Evolutionary conservation across 2,797 vertebrate species (phyloP), one percentile per base, ranked within the genome.

Genomic region (Argyrosomus regius): DNA sequence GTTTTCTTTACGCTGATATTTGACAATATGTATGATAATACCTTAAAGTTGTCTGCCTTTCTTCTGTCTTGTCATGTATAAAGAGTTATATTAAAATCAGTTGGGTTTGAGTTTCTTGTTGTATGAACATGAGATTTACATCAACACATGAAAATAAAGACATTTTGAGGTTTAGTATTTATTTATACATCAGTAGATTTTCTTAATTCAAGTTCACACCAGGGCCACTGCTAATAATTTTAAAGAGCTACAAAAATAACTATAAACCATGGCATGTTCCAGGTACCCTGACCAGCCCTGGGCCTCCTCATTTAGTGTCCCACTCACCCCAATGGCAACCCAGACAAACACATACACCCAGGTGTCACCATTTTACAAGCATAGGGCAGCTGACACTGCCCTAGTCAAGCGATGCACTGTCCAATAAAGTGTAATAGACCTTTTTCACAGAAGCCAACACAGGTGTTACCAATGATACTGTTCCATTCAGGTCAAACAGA

Each of bases 81-180:
- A 75, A 84, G 12, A 66, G 60, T 31, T 54, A 20, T 68, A 84
- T 80, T 79, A 86, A 90, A 79, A 75, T 50, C 1, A 1, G 1
- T 0, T 17, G 22, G 22, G 18, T 73, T 16, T 79, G 12, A 11
- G 8, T 71, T 82, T 64, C 13, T 72, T 75, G 8, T 67, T 78
- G 20, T 81, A 65, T 22, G 12, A 63, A 41, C 18, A 16, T 35
- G 24, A 54, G 46, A 54, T 69, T 0, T 45, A 59, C 12, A 52
- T 46, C 11, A 48, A 18, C 9, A 35, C 9, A 13, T 53, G 8
- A 54, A 56, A 53, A 35, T 28, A 39, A 73, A 67, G 39, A 75
- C 26, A 7, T 50, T 20, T 3, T 26, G 9, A 62, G 8, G 28
- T 71, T 18, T 16, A 16, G 4, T 7, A 20, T 62, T 28, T 39